Conservation (phyloP, 2,888 invertebrate species). For the Hymenopus coronatus region DNA sequence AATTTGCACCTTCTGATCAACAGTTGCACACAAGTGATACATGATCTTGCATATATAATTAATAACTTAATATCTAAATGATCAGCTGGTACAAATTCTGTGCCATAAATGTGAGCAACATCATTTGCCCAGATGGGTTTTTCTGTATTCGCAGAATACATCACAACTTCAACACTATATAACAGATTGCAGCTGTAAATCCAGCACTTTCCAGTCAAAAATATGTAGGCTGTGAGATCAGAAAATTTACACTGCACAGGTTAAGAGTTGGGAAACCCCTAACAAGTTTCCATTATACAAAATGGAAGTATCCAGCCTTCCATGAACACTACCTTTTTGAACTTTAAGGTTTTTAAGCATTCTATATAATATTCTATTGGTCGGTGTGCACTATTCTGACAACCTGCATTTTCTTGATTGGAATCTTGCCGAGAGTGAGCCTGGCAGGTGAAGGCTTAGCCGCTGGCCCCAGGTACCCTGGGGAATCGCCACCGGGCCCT, state of each 20-base stretch:
- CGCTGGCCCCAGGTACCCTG: slow-evolving; percentile 33
- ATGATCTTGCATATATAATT: not conserved
- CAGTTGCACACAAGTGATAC: not conserved
- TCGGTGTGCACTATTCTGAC: not conserved
- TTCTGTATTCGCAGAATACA: not conserved
- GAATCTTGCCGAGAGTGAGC: not conserved
- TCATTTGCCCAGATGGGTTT: not conserved
- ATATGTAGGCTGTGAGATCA: not conserved
- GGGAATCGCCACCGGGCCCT: slow-evolving; percentile 36
- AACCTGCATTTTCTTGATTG: not conserved
- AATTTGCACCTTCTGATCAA: not conserved
- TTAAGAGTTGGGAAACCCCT: not conserved
- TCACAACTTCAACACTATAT: not conserved
- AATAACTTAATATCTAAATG: not conserved
- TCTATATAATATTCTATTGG: not conserved
- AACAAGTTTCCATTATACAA: not conserved
- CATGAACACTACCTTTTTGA: not conserved
- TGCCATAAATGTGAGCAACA: not conserved
- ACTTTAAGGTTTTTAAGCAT: not conserved
- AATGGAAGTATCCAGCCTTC: not conserved
- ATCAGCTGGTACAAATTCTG: not conserved
- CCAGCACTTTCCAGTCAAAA: not conserved
- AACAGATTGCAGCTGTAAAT: not conserved
- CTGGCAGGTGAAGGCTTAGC: slow-evolving; percentile 21
- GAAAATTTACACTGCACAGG: not conserved